phyloP scores from a whole-genome alignment of 2,113 vertebrate genomes.

The Perca flavescens region DNA sequence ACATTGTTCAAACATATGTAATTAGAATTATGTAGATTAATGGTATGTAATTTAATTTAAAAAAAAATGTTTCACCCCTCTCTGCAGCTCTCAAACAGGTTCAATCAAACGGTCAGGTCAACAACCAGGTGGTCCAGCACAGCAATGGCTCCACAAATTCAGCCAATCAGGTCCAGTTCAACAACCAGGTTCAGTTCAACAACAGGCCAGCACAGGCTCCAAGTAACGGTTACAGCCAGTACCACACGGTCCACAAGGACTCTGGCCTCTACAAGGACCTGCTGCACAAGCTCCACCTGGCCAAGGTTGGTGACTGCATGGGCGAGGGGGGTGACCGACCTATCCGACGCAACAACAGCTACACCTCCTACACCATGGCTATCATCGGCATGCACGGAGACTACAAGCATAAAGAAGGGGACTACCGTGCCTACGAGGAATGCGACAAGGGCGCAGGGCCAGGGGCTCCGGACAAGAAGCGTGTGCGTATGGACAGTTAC shows the following conservation, averaged over 20 bases:
- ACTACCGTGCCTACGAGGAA: constrained; percentile 73
- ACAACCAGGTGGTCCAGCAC: constrained; percentile 87
- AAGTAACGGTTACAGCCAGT: constrained; percentile 92
- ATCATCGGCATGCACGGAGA: constrained; percentile 97
- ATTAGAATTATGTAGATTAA: too few species aligned
- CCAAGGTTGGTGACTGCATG: constrained; percentile 98
- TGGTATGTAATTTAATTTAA: background rate
- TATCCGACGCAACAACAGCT: constrained; percentile 96
- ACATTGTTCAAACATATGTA: background rate
- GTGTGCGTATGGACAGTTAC: constrained; percentile 97
- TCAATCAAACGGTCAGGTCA: constrained; percentile 46
- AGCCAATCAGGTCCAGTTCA: constrained; percentile 72
- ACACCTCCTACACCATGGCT: constrained; percentile 98
- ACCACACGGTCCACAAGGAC: constrained; percentile 98
- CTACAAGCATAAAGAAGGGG: constrained; percentile 85
- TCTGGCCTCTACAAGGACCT: constrained; percentile 98
- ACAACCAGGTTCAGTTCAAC: constrained; percentile 90
- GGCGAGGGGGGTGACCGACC: constrained; percentile 92
- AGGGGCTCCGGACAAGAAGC: constrained; percentile 85
- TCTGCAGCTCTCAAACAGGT: constrained; percentile 54
- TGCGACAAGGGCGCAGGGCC: constrained; percentile 64
- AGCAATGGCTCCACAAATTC: constrained; percentile 86
- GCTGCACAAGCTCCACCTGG: constrained; percentile 95
- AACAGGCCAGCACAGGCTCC: constrained; percentile 87
- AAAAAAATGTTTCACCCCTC: background rate